phyloP scores from a whole-genome alignment of 1,140 invertebrate species.

The Limonius californicus region DNA sequence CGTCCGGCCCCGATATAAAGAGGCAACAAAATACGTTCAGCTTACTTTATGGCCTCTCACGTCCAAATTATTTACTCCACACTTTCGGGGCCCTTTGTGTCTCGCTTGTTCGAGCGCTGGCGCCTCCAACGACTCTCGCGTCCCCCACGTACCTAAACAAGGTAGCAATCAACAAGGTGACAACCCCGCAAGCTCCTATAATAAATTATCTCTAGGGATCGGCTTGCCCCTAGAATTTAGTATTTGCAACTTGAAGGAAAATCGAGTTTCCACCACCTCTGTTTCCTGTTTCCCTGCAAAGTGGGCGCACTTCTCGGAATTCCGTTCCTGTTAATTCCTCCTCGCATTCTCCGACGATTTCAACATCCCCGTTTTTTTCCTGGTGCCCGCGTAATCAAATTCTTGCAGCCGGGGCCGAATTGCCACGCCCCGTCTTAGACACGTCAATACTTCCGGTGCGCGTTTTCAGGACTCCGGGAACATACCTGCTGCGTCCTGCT shows the following conservation, averaged over 20 bases:
- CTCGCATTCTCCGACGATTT: background rate
- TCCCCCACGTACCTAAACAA: background rate
- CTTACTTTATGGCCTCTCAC: conserved; percentile 37
- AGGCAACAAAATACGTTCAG: conserved; percentile 22
- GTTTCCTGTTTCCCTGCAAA: background rate
- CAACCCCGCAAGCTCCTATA: too few relatives aligned
- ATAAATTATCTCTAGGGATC: too few relatives aligned
- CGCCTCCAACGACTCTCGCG: conserved; percentile 28
- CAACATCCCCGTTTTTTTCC: background rate
- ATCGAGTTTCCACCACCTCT: background rate
- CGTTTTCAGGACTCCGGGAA: background rate
- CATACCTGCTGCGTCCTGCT: conserved; percentile 16
- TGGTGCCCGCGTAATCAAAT: conserved; percentile 6
- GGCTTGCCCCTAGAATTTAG: too few relatives aligned
- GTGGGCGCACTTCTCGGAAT: background rate
- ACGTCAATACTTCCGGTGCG: background rate
- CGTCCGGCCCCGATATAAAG: background rate
- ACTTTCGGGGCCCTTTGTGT: conserved; percentile 39
- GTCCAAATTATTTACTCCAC: conserved; percentile 39
- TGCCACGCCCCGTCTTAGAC: background rate
- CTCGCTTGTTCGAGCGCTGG: conserved; percentile 36
- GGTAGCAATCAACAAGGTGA: background rate
- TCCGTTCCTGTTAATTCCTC: background rate
- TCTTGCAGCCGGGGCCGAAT: background rate
- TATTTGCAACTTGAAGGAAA: too few relatives aligned